Evolutionary conservation across 2,888 invertebrate species (phyloP).

Genomic region (Gymnocheta viridis): DNA sequence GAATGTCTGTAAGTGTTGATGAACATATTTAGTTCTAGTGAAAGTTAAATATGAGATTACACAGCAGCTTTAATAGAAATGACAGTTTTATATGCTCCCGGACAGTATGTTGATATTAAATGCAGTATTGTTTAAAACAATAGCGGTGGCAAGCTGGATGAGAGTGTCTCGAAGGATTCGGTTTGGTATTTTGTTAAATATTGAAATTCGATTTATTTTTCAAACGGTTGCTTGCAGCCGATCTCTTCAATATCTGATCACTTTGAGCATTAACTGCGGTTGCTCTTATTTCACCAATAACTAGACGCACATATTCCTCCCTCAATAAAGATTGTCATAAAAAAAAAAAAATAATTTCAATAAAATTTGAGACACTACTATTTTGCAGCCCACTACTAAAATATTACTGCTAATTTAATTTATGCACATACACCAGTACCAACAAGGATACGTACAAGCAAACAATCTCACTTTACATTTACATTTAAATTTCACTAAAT

Average conservation of each 20-base stretch:
- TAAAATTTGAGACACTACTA: background rate
- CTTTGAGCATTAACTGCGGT: too few species aligned
- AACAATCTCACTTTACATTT: background rate
- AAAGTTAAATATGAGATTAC: constrained; percentile 37
- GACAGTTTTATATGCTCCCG: background rate
- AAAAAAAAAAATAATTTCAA: too few species aligned
- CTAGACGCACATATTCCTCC: too few species aligned
- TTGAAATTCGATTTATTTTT: too few species aligned
- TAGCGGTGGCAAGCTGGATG: background rate
- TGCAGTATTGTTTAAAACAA: background rate
- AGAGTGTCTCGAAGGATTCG: background rate
- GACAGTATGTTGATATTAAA: background rate
- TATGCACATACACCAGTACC: background rate
- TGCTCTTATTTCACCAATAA: too few species aligned
- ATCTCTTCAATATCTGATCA: too few species aligned
- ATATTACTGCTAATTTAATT: constrained; percentile 21
- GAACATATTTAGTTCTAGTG: constrained; percentile 37
- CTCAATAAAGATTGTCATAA: too few species aligned
- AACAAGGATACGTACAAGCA: background rate
- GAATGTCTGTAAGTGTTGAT: constrained; percentile 5
- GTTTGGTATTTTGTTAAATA: too few species aligned
- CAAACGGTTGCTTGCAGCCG: too few species aligned
- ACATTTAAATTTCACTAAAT: background rate
- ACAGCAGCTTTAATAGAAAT: constrained; percentile 18
- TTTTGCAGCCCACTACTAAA: background rate